A percentile compares a stretch with the other conserved stretches of the same genome.
phyloP scores from a whole-genome alignment of 2,888 invertebrate genomes.

The Scelioninae gen. 2 region DNA sequence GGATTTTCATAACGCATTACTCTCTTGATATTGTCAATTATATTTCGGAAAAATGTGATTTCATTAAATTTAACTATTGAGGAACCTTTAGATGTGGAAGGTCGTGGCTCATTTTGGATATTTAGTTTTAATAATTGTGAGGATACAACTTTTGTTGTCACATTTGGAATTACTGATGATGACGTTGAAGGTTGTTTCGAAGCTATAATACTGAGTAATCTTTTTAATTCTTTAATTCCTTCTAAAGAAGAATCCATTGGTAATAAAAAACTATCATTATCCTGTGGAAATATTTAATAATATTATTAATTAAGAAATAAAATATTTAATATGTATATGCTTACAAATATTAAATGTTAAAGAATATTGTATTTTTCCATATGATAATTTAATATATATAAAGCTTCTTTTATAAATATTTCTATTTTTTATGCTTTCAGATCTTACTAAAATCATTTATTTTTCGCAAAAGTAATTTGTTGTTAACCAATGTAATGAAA shows the following conservation, averaged over 20 bases:
- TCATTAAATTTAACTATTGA: neutral
- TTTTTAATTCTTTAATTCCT: constrained; percentile 64
- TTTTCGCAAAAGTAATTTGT: no score
- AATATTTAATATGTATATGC: no score
- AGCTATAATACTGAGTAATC: constrained; percentile 55
- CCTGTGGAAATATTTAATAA: constrained; percentile 64
- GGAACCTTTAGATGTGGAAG: constrained; percentile 16
- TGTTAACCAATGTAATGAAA: no score
- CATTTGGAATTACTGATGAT: neutral
- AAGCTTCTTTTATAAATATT: no score
- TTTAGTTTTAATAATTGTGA: neutral
- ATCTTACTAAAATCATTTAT: no score
- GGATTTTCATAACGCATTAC: constrained; percentile 84
- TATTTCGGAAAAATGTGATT: constrained; percentile 71
- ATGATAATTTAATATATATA: no score
- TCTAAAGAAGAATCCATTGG: constrained; percentile 65
- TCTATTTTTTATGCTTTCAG: no score
- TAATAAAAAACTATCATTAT: constrained; percentile 68
- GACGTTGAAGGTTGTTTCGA: constrained; percentile 3
- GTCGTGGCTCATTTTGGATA: constrained; percentile 10
- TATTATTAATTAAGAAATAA: no score
- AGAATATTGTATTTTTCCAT: no score
- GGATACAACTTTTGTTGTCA: neutral
- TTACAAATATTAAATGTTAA: no score
- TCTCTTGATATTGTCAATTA: constrained; percentile 77